Base-by-base conservation (phyloP, 2,113 vertebrate species). In the Tenrec ecaudatus region DNA sequence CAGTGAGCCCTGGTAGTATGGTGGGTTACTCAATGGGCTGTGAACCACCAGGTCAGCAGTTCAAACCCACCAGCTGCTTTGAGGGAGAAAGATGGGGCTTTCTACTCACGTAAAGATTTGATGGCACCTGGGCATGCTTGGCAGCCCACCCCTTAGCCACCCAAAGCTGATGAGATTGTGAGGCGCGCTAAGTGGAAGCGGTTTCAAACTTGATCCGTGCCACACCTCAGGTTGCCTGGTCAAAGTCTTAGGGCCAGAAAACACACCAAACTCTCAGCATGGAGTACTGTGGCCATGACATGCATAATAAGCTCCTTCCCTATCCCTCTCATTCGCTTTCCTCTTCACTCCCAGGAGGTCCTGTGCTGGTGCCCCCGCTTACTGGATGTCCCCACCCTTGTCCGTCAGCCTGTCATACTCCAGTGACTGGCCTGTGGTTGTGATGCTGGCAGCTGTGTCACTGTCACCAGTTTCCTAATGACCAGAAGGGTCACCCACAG, bases 171-270 rank as follows among this genome's bases (percentile, higher is more conserved):
- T 89, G 75, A 64, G 80, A 66, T 96, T 96, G 95, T 96, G 96
- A 97, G 96, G 95, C 66, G 90, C 95, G 86, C 4, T 38, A 79
- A 95, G 95, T 81, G 77, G 95, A 95, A 95, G 94, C 94, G 94
- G 84, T 83, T 96, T 90, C 81, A 87, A 84, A 92, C 77, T 92
- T 94, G 75, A 60, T 90, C 43, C 90, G 73, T 68, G 86, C 76
- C 92, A 81, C 96, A 91, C 25, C 81, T 96, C 62, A 84, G 96
- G 89, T 92, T 95, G 92, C 95, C 96, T 91, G 85, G 93, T 88
- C 96, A 88, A 96, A 96, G 90, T 95, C 93, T 93, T 90, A 94
- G 90, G 96, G 85, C 93, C 93, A 95, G 94, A 82, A 69, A 93
- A 96, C 94, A 94, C 69, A 33, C 11, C 92, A 69, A 94, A 76